Evolutionary conservation across 2,888 invertebrate species (phyloP).

Genomic region (Agonum fuliginosum): DNA sequence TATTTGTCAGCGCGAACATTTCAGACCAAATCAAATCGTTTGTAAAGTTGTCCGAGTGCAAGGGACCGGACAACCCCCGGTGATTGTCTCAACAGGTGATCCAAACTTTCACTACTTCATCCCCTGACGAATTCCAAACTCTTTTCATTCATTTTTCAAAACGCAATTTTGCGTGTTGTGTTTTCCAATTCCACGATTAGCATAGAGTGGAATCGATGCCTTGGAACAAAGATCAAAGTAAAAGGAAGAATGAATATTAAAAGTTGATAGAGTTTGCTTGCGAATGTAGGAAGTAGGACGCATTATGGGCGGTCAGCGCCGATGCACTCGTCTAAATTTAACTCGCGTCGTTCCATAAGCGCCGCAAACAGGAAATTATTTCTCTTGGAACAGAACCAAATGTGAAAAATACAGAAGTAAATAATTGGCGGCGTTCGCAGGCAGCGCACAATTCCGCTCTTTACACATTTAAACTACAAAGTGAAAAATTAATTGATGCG

Average conservation of each 20-base stretch:
- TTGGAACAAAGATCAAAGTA: constrained; percentile 13
- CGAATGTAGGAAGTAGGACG: constrained; percentile 17
- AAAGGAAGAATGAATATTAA: constrained; percentile 19
- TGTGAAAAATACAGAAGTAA: background rate
- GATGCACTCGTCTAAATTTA: constrained; percentile 51
- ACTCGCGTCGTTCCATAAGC: constrained; percentile 8
- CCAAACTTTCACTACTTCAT: constrained; percentile 29
- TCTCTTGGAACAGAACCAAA: background rate
- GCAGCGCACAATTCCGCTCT: background rate
- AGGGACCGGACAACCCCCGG: constrained; percentile 1
- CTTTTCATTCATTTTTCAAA: constrained; percentile 14
- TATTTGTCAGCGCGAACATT: constrained; percentile 46
- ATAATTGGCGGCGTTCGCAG: constrained; percentile 5
- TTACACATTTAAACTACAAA: constrained; percentile 53
- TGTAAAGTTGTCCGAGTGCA: constrained; percentile 51
- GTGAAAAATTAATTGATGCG: constrained; percentile 61
- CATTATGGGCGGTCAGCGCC: constrained; percentile 45
- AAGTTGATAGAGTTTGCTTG: background rate
- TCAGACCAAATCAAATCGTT: constrained; percentile 51
- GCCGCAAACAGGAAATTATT: background rate
- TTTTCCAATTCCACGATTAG: constrained; percentile 28
- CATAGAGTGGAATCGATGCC: constrained; percentile 10
- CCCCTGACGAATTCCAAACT: constrained; percentile 1
- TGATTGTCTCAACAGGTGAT: constrained; percentile 56
- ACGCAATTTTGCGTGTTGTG: constrained; percentile 13